Evolutionary conservation across 2,113 vertebrate genomes (phyloP), one percentile per base, ranked within the genome.

Genomic region (Trematomus loennbergii): DNA sequence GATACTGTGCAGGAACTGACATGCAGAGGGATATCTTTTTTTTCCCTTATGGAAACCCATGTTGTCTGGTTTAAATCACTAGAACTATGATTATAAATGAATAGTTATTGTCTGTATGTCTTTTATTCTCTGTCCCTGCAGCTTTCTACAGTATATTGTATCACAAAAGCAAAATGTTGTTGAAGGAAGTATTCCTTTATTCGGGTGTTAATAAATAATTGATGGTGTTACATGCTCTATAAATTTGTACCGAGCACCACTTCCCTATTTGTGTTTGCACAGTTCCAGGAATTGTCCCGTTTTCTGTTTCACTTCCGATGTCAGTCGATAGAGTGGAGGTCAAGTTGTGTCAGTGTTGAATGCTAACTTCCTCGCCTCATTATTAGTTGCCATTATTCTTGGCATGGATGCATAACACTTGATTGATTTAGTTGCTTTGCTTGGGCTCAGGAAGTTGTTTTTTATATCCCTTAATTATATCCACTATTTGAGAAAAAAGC

Each of bases 201-300:
- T 84, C 18, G 59, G 58, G 88, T 87, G 91, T 91, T 91, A 89
- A 95, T 94, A 93, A 94, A 94, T 93, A 90, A 91, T 90, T 90
- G 79, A 89, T 90, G 86, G 89, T 74, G 87, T 83, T 91, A 67
- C 64, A 70, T 62, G 78, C 60, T 73, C 78, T 84, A 64, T 77
- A 81, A 80, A 84, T 88, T 84, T 80, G 75, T 85, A 79, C 84
- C 52, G 16, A 86, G 64, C 84, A 64, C 67, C 50, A 87, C 89
- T 88, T 94, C 92, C 89, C 59, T 92, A 84, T 94, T 93, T 91
- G 87, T 91, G 85, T 89, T 88, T 81, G 74, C 83, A 73, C 83
- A 85, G 87, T 94, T 93, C 93, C 90, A 75, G 89, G 83, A 91
- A 93, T 94, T 94, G 91, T 93, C 84, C 81, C 40, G 17, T 77